These are phyloP conservation scores for Peromyscus melanophrys DNA, from an alignment of 2,797 vertebrate genomes.

Conservation along the genomic window DNA sequence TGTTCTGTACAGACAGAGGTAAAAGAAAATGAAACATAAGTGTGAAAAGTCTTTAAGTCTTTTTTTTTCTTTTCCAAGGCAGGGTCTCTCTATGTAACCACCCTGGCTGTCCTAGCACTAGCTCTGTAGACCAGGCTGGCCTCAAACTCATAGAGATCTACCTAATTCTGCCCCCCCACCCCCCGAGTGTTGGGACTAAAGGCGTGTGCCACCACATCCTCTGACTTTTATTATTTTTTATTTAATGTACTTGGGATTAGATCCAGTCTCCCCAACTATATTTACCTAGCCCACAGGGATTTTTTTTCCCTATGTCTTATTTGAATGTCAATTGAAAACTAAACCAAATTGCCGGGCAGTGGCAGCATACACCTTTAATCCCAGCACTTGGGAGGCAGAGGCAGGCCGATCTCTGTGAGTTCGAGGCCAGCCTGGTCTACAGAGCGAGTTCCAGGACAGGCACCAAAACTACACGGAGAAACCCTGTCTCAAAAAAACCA, in stretches of 20 bases:
- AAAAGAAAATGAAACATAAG: background rate
- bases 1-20: background rate
- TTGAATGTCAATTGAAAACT: background rate
- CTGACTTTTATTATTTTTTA: background rate
- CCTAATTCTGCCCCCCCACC: background rate
- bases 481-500: too few species aligned
- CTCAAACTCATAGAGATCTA: background rate
- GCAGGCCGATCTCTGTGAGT: too few species aligned
- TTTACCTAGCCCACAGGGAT: background rate
- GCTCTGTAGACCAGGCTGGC: background rate
- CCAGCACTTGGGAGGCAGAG: too few species aligned
- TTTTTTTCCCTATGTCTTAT: background rate
- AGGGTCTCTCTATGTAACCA: background rate
- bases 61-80: background rate
- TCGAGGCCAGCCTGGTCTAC: too few species aligned
- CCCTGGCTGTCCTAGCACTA: background rate
- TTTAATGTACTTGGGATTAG: background rate
- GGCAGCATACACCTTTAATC: too few species aligned
- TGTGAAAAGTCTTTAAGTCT: background rate
- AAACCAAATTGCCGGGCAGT: background rate
- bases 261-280: background rate
- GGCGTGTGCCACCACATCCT: background rate
- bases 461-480: too few species aligned
- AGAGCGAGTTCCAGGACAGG: too few species aligned
- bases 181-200: background rate